phyloP scores from a whole-genome alignment of 2,113 vertebrate species.

The Chaetops frenatus region DNA sequence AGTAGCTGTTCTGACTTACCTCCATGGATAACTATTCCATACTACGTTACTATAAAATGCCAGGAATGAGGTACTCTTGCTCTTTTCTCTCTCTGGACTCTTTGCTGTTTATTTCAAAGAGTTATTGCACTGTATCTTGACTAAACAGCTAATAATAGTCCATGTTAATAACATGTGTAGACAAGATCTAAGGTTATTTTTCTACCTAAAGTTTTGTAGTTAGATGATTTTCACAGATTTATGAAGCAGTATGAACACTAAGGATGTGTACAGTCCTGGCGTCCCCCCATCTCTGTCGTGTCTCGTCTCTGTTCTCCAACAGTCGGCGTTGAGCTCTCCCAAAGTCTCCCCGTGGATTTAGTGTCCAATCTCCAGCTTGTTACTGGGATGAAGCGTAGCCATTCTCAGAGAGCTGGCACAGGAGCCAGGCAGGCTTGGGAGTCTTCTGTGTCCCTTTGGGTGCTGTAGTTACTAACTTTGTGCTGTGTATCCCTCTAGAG shows the following conservation, averaged over 20 bases:
- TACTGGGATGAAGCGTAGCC: not conserved
- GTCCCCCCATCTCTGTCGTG: not conserved
- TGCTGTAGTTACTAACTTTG: not conserved
- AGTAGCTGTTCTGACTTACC: constrained; percentile 36
- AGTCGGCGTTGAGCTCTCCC: not conserved
- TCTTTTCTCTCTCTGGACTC: not conserved
- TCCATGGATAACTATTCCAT: not conserved
- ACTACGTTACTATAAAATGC: not conserved
- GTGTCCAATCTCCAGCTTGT: not conserved
- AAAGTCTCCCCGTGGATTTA: not conserved
- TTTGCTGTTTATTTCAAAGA: constrained; percentile 10
- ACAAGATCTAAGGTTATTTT: constrained; percentile 39
- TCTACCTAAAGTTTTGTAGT: constrained; percentile 45
- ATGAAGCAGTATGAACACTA: constrained; percentile 6
- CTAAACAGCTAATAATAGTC: not conserved
- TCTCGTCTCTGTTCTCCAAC: not conserved
- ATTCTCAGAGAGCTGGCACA: not conserved
- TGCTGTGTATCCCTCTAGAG: not conserved
- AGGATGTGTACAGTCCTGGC: not conserved
- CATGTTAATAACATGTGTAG: not conserved
- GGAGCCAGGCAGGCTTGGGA: not conserved
- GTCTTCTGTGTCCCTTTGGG: not conserved
- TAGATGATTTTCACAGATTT: constrained; percentile 23
- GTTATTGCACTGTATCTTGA: constrained; percentile 35
- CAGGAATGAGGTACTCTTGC: not conserved